Percentiles rank a stretch among this genome's conserved stretches.
phyloP scores from a whole-genome alignment of 2,797 vertebrate species.

The Gallinago stenura region DNA sequence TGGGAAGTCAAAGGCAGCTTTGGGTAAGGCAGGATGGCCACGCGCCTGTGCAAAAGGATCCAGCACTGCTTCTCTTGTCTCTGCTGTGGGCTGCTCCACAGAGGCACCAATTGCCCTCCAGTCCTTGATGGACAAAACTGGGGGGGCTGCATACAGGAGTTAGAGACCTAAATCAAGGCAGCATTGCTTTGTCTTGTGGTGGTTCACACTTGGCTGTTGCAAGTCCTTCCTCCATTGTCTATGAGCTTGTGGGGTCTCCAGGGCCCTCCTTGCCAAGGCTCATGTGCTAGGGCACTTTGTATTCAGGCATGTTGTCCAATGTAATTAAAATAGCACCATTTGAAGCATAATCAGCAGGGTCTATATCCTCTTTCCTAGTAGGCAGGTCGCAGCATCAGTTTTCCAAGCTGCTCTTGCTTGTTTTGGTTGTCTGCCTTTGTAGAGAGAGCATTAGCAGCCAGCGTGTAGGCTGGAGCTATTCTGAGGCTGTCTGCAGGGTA shows the following conservation, averaged over 20 bases:
- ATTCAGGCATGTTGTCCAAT: neutral
- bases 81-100: neutral
- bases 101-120: neutral
- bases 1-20: neutral
- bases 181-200: neutral
- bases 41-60: neutral
- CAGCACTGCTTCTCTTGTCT: neutral
- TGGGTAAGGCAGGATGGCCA: neutral
- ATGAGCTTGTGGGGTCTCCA: neutral
- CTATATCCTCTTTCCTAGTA: neutral
- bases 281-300: neutral
- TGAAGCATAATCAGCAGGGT: conserved; percentile 9
- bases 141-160: neutral
- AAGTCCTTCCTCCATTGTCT: neutral
- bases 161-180: neutral
- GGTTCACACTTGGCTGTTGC: neutral
- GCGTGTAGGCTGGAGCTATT: conserved; percentile 61
- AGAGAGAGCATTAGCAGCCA: neutral
- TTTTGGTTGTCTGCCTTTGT: neutral
- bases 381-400: neutral
- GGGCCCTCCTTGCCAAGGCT: neutral
- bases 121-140: neutral
- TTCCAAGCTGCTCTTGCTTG: neutral
- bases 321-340: conserved; percentile 45
- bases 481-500: conserved; percentile 63